Base-by-base conservation (phyloP, 2,797 vertebrate species). In the Botia kubotai region DNA sequence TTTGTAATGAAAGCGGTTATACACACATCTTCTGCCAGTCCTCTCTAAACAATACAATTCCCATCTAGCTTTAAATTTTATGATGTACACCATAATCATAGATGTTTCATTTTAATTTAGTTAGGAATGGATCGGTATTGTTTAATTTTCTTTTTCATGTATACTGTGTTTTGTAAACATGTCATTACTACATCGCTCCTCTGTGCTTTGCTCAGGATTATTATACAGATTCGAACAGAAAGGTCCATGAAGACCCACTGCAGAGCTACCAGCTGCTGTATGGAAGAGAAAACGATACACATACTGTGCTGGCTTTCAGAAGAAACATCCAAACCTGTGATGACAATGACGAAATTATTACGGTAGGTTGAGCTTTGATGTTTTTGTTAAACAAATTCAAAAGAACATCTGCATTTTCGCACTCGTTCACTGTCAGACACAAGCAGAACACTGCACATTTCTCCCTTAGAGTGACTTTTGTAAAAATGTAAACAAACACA, bases 201-300 rank as follows among this genome's bases (percentile, higher is more conserved):
- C 16, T 67, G 23, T n/a, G 26, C 48, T 73, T 62, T 81, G 46
- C 23, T 87, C 82, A 97, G 96, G 96, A 97, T 87, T 97, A 95
- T 88, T 95, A 93, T 88, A 93, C 95, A 83, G 94, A 95, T 88
- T 86, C 90, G 75, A 93, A 91, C 70, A 94, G 93, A 89, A 89
- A 90, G 55, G 88, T 96, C 26, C 93, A 89, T 86, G 93, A 89
- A 88, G 96, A 97, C 36, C 11, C 84, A 17, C 90, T 94, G 50
- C 95, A 96, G 87, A 95, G 94, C 90, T 97, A 96, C 79, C 91
- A 86, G 43, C 90, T 97, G 67, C 93, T 95, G 16, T 96, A 96
- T 50, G 95, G 93, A 60, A 93, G 93, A 90, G 95, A 97, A 90
- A 97, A 97, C 62, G 88, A 85, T 48, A 96, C 95, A 2, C 95